These are phyloP conservation scores for Eueremaeus valkanovi DNA, from an alignment of 2,888 invertebrate species.

Conservation along the genomic window DNA sequence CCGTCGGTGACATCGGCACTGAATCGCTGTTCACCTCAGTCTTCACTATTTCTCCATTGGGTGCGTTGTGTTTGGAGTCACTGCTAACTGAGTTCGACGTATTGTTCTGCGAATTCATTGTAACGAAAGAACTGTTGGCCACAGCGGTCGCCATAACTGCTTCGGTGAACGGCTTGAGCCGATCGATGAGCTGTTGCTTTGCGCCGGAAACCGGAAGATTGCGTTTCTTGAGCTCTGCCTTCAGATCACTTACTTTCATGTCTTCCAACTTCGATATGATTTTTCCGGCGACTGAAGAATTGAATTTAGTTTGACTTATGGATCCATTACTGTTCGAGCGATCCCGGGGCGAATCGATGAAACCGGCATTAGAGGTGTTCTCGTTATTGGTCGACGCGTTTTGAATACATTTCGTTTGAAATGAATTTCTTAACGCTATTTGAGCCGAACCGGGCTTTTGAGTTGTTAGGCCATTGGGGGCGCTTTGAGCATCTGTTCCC, in stretches of 20 bases:
- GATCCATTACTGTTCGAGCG: constrained; percentile 25
- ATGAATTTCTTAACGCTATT: too few relatives aligned
- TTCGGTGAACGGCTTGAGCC: constrained; percentile 64
- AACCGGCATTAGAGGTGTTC: neutral
- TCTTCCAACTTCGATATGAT: constrained; percentile 68
- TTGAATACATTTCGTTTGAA: constrained; percentile 16
- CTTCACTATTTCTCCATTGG: neutral
- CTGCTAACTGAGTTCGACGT: neutral
- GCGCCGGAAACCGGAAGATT: constrained; percentile 93
- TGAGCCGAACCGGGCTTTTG: neutral
- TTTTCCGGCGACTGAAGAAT: constrained; percentile 18
- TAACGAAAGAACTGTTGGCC: constrained; percentile 20
- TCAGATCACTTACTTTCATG: constrained; percentile 92
- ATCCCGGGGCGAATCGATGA: neutral
- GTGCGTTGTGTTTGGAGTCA: neutral
- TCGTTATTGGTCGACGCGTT: constrained; percentile 25
- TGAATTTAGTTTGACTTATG: constrained; percentile 7
- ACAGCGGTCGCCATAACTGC: constrained; percentile 38
- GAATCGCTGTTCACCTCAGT: neutral
- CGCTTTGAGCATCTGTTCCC: constrained; percentile 31
- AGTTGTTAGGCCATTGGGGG: neutral
- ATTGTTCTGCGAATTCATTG: neutral
- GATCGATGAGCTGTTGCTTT: constrained; percentile 88
- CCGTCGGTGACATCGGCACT: neutral
- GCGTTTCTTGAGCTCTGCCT: constrained; percentile 86